A percentile compares a stretch with the other conserved stretches of the same genome.
Evolutionary conservation across 1,140 invertebrate genomes (phyloP).

Genomic region (Aphaenogaster ashmeadi): DNA sequence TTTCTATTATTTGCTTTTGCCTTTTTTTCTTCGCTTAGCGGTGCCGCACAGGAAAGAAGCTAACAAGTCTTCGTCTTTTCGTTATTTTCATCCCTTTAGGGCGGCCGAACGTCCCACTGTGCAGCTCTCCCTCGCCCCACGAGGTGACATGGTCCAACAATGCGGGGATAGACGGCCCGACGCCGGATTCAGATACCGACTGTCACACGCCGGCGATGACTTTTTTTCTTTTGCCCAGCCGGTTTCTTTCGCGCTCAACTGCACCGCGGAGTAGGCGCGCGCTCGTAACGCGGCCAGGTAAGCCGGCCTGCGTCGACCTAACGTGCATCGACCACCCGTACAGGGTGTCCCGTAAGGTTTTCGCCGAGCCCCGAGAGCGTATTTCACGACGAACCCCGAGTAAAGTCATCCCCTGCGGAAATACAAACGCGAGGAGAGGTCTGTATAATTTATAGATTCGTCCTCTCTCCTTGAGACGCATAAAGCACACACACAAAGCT

Average conservation of each 20-base stretch:
- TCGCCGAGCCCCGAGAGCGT: neutral
- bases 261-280: constrained; percentile 60
- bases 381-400: neutral
- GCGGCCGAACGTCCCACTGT: neutral
- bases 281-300: constrained; percentile 69
- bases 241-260: constrained; percentile 53
- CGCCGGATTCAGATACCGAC: constrained; percentile 73
- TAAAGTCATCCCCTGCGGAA: neutral
- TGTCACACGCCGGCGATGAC: constrained; percentile 63
- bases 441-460: constrained; percentile 24
- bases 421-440: neutral
- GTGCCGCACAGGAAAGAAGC: neutral
- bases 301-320: constrained; percentile 27
- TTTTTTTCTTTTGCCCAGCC: constrained; percentile 53
- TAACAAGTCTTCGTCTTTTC: constrained; percentile 18
- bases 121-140: constrained; percentile 54
- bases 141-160: constrained; percentile 77
- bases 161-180: constrained; percentile 72
- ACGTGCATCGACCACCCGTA: constrained; percentile 71
- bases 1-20: neutral
- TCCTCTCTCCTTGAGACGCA: neutral
- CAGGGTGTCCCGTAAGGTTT: constrained; percentile 43
- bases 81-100: constrained; percentile 28
- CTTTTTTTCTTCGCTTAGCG: neutral
- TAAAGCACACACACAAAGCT: neutral